Evolutionary conservation across 2,113 vertebrate species (phyloP).

Genomic region (Agelaius tricolor): DNA sequence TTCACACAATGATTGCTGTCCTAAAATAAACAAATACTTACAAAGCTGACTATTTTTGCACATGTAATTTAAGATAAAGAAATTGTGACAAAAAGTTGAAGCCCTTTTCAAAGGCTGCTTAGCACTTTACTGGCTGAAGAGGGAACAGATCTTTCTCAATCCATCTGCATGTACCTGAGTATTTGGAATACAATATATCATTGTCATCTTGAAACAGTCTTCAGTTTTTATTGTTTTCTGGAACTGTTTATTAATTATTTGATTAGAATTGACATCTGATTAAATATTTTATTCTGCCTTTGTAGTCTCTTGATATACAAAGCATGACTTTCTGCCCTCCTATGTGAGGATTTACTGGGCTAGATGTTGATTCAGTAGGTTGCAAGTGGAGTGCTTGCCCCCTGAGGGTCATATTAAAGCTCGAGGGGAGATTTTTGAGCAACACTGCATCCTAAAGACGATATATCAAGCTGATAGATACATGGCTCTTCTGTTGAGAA

Average conservation of each 20-base stretch:
- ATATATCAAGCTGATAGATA: conserved; percentile 78
- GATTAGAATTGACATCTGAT: conserved; percentile 18
- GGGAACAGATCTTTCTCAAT: background rate
- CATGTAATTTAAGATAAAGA: background rate
- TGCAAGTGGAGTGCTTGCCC: conserved; percentile 72
- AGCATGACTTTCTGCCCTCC: conserved; percentile 41
- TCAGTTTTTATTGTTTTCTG: background rate
- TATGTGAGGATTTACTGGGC: conserved; percentile 75
- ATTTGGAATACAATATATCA: background rate
- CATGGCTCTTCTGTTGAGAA: conserved; percentile 64
- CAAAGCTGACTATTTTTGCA: background rate
- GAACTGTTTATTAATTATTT: conserved; percentile 9
- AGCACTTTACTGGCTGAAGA: background rate
- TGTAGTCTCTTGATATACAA: conserved; percentile 21
- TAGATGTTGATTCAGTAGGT: conserved; percentile 78
- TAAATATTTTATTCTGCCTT: conserved; percentile 38
- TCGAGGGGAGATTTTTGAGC: conserved; percentile 74
- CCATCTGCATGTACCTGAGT: background rate
- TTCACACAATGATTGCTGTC: background rate
- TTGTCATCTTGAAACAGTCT: background rate
- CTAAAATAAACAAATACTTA: background rate
- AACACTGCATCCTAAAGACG: conserved; percentile 67
- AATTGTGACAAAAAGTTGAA: background rate
- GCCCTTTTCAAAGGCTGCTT: background rate
- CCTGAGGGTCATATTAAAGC: conserved; percentile 76